These are phyloP conservation scores for Meteorus colon DNA, from an alignment of 2,888 invertebrate species.

Conservation along the genomic window DNA sequence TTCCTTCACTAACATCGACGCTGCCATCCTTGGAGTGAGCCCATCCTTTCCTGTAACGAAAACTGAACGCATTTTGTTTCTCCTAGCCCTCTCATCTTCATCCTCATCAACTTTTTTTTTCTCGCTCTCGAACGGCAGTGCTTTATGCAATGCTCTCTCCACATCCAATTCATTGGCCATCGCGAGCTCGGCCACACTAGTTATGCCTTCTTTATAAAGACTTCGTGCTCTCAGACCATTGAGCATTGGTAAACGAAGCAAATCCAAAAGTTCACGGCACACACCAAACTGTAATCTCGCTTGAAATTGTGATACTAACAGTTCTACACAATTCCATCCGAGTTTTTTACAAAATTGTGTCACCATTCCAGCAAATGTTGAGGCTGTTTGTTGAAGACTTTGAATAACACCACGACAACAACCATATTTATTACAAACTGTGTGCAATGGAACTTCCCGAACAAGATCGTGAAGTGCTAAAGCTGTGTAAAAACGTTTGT, in stretches of 20 bases:
- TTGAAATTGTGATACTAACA: slow-evolving; percentile 94
- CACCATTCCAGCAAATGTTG: slow-evolving; percentile 97
- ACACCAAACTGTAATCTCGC: slow-evolving; percentile 95
- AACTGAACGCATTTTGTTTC: slow-evolving; percentile 81
- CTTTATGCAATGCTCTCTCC: slow-evolving; percentile 85
- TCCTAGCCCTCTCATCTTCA: slow-evolving; percentile 78
- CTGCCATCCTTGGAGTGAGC: slow-evolving; percentile 87
- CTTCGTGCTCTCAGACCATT: slow-evolving; percentile 90
- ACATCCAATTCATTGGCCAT: slow-evolving; percentile 80
- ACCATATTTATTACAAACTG: slow-evolving; percentile 88
- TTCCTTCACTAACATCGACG: slow-evolving; percentile 84
- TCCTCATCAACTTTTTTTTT: slow-evolving; percentile 84
- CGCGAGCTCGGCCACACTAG: slow-evolving; percentile 86
- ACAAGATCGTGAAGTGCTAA: slow-evolving; percentile 94
- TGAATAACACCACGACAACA: slow-evolving; percentile 94
- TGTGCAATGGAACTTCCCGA: slow-evolving; percentile 87
- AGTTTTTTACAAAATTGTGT: slow-evolving; percentile 95
- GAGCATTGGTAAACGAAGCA: slow-evolving; percentile 88
- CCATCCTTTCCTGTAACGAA: slow-evolving; percentile 88
- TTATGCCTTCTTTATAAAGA: slow-evolving; percentile 87
- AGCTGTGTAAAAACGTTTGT: slow-evolving; percentile 88
- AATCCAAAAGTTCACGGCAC: slow-evolving; percentile 91
- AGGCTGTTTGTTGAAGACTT: slow-evolving; percentile 93
- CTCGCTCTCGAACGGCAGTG: slow-evolving; percentile 88
- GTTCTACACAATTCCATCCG: slow-evolving; percentile 93